A percentile compares a stretch with the other conserved stretches of the same genome.
These are phyloP conservation scores for Orchestes rusci DNA, from an alignment of 2,888 invertebrate species.

Conservation along the genomic window DNA sequence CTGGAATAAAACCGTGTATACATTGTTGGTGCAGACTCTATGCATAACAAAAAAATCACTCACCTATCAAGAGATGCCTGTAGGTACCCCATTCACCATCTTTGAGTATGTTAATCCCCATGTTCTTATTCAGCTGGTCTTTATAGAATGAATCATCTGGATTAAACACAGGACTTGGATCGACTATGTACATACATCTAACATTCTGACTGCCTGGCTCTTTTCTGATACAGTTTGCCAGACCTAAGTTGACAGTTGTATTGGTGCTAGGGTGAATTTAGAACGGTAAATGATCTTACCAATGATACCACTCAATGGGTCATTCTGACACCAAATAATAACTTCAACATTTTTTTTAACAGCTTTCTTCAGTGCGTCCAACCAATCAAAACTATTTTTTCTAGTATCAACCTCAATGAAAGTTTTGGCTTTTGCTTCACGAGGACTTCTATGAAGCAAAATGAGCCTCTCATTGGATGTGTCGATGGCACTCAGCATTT, in stretches of 20 bases:
- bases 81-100: slow-evolving; percentile 59
- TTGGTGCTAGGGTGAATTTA: background rate
- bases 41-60: background rate
- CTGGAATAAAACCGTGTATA: slow-evolving; percentile 39
- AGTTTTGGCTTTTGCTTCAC: slow-evolving; percentile 34
- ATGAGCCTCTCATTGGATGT: slow-evolving; percentile 50
- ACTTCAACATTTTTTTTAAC: slow-evolving; percentile 47
- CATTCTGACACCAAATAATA: slow-evolving; percentile 57
- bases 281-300: background rate
- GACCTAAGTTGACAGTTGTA: slow-evolving; percentile 47
- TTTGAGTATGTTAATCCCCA: slow-evolving; percentile 72
- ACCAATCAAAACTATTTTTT: no score
- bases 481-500: slow-evolving; percentile 45
- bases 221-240: slow-evolving; percentile 60
- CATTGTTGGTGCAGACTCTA: background rate
- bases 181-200: slow-evolving; percentile 50
- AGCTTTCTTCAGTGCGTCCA: slow-evolving; percentile 43
- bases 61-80: slow-evolving; percentile 51
- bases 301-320: slow-evolving; percentile 57
- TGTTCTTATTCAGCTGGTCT: slow-evolving; percentile 60
- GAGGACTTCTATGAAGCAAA: slow-evolving; percentile 45
- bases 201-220: slow-evolving; percentile 49
- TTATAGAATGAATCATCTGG: slow-evolving; percentile 50
- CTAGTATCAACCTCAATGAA: slow-evolving; percentile 11
- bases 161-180: slow-evolving; percentile 58